These are phyloP conservation scores for Elaphurus davidianus DNA, from an alignment of 2,113 vertebrate genomes.

Conservation along the genomic window DNA sequence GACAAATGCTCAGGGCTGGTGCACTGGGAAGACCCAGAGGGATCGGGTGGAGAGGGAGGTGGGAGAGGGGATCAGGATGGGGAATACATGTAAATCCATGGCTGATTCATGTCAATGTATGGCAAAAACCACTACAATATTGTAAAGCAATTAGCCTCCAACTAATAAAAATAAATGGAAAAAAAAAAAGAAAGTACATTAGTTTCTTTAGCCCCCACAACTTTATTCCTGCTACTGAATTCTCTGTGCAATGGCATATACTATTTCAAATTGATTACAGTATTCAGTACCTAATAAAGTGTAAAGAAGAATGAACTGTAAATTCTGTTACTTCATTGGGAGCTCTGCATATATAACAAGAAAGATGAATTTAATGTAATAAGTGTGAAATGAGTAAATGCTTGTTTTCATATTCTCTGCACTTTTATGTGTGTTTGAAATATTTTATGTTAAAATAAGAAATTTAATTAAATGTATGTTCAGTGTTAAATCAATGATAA, in stretches of 20 bases:
- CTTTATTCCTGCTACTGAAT: neutral
- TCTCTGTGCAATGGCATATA: neutral
- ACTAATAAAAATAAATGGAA: too few species aligned
- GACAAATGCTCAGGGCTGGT: too few species aligned
- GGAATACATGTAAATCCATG: too few species aligned
- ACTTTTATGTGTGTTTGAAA: neutral
- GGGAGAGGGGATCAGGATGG: too few species aligned
- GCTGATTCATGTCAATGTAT: too few species aligned
- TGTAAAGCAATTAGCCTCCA: too few species aligned
- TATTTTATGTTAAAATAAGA: neutral
- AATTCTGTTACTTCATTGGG: neutral
- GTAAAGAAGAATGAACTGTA: neutral
- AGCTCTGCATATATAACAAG: neutral
- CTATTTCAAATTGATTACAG: neutral
- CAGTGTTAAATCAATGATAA: neutral
- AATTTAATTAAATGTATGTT: neutral
- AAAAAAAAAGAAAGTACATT: neutral
- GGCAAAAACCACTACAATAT: too few species aligned
- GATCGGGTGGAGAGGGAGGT: too few species aligned
- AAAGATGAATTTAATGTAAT: neutral
- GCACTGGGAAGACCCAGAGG: too few species aligned
- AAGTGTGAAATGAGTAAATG: neutral
- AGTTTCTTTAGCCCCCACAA: neutral
- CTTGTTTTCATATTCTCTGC: neutral
- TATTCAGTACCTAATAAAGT: neutral